Evolutionary conservation across 2,113 vertebrate species (phyloP).

Genomic region (Marmota monax): DNA sequence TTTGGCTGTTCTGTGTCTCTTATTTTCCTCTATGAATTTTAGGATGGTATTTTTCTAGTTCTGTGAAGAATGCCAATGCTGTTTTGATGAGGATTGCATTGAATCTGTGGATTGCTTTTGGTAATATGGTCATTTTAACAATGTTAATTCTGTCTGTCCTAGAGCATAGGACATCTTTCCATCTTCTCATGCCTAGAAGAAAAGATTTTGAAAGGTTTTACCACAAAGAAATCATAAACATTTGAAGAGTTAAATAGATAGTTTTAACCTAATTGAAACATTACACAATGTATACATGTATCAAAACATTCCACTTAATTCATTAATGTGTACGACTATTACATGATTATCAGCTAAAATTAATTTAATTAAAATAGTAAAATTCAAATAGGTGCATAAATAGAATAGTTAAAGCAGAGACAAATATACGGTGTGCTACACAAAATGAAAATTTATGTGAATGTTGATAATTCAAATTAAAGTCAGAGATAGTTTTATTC

Average conservation of each 20-base stretch:
- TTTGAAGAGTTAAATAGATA: background rate
- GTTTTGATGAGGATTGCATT: too few relatives aligned
- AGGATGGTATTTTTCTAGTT: too few relatives aligned
- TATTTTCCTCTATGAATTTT: too few relatives aligned
- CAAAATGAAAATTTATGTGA: background rate
- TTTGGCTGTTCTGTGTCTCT: too few relatives aligned
- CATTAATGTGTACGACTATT: too few relatives aligned
- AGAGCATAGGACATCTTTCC: too few relatives aligned
- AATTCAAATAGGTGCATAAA: background rate
- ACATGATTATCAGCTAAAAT: background rate
- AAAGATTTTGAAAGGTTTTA: background rate
- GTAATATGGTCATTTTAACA: too few relatives aligned
- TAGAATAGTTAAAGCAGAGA: background rate
- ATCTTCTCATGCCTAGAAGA: background rate
- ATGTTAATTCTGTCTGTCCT: too few relatives aligned
- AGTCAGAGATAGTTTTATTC: background rate
- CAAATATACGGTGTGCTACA: background rate
- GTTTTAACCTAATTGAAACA: background rate
- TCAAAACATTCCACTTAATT: background rate
- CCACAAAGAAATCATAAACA: background rate
- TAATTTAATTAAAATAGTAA: background rate
- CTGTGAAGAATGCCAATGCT: too few relatives aligned
- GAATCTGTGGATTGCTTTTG: too few relatives aligned
- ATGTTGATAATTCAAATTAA: background rate
- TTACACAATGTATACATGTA: background rate